phyloP scores from a whole-genome alignment of 2,888 invertebrate genomes.

The Pollenia griseotomentosa region DNA sequence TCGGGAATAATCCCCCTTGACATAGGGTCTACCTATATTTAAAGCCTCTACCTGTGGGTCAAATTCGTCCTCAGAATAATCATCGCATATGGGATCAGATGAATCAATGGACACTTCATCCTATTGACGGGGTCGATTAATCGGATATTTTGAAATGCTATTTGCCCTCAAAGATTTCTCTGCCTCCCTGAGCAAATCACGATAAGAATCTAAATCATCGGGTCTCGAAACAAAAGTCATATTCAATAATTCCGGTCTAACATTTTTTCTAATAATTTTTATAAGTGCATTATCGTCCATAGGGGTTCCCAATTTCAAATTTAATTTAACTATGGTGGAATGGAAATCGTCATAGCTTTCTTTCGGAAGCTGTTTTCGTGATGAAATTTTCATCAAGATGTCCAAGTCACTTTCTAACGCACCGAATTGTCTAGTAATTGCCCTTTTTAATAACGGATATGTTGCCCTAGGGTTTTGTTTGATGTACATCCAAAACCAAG shows the following conservation, averaged over 20 bases:
- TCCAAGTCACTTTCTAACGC: background rate
- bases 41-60: background rate
- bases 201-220: background rate
- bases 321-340: background rate
- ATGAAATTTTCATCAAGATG: background rate
- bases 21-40: background rate
- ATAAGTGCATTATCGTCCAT: background rate
- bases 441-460: background rate
- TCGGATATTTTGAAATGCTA: background rate
- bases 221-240: background rate
- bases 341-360: background rate
- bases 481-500: no score
- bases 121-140: background rate
- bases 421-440: background rate
- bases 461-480: no score
- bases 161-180: background rate
- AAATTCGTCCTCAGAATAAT: no score
- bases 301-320: background rate
- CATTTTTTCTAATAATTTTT: no score
- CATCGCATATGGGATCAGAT: background rate
- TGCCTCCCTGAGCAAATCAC: background rate
- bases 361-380: no score
- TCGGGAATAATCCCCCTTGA: conserved; percentile 2
- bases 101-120: background rate
- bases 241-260: background rate